phyloP scores from a whole-genome alignment of 2,113 vertebrate species.

The Pterocles burchelli region DNA sequence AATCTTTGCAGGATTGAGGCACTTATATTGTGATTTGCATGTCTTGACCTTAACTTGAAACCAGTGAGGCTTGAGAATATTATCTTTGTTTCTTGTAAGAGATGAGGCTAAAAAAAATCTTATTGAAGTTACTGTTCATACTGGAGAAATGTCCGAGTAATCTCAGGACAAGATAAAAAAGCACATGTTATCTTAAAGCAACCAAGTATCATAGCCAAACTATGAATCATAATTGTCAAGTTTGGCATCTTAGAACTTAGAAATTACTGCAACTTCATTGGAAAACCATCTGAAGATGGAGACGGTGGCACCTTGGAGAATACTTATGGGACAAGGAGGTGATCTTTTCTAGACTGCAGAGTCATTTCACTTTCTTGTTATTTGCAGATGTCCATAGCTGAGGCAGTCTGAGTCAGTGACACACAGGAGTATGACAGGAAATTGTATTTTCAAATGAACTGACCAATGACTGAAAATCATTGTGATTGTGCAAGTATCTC shows the following conservation, averaged over 20 bases:
- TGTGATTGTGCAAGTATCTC: neutral
- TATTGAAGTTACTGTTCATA: neutral
- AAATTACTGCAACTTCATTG: neutral
- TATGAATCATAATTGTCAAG: slow-evolving; percentile 2
- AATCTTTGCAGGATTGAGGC: neutral
- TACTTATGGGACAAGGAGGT: neutral
- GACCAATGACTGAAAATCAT: neutral
- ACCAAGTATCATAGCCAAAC: neutral
- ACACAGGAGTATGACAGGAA: neutral
- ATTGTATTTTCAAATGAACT: neutral
- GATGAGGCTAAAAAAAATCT: neutral
- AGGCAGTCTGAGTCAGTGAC: neutral
- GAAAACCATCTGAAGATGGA: neutral
- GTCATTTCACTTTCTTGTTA: neutral
- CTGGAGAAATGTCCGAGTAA: neutral
- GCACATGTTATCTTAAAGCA: neutral
- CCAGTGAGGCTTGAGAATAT: neutral
- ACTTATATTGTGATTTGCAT: neutral
- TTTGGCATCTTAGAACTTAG: neutral
- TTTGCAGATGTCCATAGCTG: neutral
- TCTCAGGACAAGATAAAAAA: neutral
- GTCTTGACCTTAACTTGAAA: neutral
- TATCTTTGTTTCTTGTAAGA: neutral
- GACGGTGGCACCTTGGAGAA: neutral
- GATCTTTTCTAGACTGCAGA: neutral